Base-by-base conservation (phyloP, 2,888 invertebrate genomes). In the Tachina fera region DNA sequence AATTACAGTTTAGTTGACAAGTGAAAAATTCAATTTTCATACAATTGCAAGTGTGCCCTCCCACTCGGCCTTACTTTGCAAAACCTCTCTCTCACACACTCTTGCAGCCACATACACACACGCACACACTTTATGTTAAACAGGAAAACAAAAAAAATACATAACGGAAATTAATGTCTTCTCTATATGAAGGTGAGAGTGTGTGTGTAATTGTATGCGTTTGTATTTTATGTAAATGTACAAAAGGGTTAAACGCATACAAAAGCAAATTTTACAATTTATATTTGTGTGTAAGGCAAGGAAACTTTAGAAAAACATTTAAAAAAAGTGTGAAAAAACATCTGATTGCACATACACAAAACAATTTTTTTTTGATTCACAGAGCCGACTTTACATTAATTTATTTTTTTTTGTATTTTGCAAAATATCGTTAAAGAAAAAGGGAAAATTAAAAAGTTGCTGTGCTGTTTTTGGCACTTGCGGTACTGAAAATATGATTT, bases 111-210 rank as follows among this genome's bases (percentile, higher is more conserved):
- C 22, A 56, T 2, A 4, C 13, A 13, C 56, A 31, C 31, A 22
- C 53, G 1, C 22, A 53, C 6, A 10, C 11, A 13, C 56, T 31
- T 58, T 14, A 31, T 13, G 19, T 41, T 11, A 51, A 63, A n/a
- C n/a, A 31, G 6, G 31, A 58, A 9, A 51, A 31, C 11, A 16
- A 39, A 11, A 31, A 58, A 77, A 65, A 76, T 51, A 11, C 67
- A 56, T 68, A 63, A 81, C 77, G 81, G 77, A 84, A 81, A 84
- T 84, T 77, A 84, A 81, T 84, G 77, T 74, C 77, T 79, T 49
- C 6, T 72, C 16, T 60, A 31, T 67, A 31, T 19, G 56, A 14
- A 45, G 3, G 16, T 45, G 9, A 2, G 45, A 16, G n/a, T n/a
- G n/a, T 45, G 58, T 72, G 19, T 70, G 58, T 67, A 2, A 16